phyloP scores from a whole-genome alignment of 1,140 invertebrate species.

The Penaeus chinensis region DNA sequence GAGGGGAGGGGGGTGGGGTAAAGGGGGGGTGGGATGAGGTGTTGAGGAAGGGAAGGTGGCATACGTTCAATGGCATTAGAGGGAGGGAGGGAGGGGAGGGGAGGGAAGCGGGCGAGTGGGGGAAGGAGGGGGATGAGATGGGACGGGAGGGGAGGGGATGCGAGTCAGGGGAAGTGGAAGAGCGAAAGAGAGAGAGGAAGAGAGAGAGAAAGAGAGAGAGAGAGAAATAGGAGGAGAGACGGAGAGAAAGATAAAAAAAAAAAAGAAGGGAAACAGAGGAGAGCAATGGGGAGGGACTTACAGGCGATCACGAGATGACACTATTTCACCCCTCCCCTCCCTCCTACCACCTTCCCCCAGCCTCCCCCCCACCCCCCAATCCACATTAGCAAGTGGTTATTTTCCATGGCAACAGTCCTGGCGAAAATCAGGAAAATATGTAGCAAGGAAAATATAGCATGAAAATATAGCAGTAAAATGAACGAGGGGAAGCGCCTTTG shows the following conservation, averaged over 20 bases:
- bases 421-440: no score
- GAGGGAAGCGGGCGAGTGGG: neutral
- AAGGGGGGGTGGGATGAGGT: neutral
- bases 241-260: no score
- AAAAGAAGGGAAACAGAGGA: no score
- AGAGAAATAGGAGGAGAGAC: no score
- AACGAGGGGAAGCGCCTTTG: slow-evolving; percentile 38
- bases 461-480: slow-evolving; percentile 31
- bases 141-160: neutral
- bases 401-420: no score
- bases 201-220: no score
- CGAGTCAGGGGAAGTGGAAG: neutral
- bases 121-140: neutral
- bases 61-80: neutral
- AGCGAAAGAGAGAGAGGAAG: neutral
- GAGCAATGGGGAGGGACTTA: no score
- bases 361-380: no score
- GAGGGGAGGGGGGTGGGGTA: neutral
- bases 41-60: neutral
- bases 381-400: neutral
- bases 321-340: no score
- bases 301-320: no score
- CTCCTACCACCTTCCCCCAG: no score
- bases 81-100: neutral
- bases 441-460: slow-evolving; percentile 1